These are phyloP conservation scores for Agrochola lota DNA, from an alignment of 2,888 invertebrate species.

Conservation along the genomic window DNA sequence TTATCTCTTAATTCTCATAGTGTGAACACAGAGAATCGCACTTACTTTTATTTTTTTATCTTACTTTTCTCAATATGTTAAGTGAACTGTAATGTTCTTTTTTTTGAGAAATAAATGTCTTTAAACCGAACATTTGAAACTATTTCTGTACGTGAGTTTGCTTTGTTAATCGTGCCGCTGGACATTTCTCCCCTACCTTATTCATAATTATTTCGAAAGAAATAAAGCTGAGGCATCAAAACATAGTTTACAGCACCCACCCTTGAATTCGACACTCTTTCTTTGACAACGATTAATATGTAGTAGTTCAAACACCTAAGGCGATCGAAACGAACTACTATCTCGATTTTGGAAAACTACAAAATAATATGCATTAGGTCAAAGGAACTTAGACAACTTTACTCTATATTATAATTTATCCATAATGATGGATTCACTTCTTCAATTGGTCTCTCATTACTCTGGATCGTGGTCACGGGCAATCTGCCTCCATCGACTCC, in stretches of 20 bases:
- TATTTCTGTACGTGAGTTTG: conserved; percentile 47
- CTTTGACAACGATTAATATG: not conserved
- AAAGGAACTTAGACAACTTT: not conserved
- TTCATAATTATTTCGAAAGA: conserved; percentile 6
- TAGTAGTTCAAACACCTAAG: not conserved
- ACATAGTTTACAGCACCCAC: not conserved
- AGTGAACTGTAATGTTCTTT: too few relatives aligned
- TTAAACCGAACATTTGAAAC: conserved; percentile 35
- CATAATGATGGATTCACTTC: too few relatives aligned
- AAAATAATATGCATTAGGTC: not conserved
- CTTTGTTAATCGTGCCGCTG: conserved; percentile 35
- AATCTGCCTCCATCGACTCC: too few relatives aligned
- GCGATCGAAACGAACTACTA: not conserved
- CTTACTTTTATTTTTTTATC: too few relatives aligned
- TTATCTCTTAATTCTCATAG: too few relatives aligned
- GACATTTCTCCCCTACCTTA: conserved; percentile 26
- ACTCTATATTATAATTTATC: not conserved
- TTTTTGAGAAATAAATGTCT: too few relatives aligned
- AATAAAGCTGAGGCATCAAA: not conserved
- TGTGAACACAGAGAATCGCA: too few relatives aligned
- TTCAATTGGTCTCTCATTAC: too few relatives aligned
- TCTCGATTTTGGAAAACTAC: not conserved
- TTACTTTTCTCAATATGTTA: too few relatives aligned
- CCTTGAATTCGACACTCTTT: not conserved
- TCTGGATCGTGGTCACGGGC: too few relatives aligned